Percentiles rank a stretch among this genome's conserved stretches.
phyloP scores from a whole-genome alignment of 2,888 invertebrate species.

The Amblyjoppa fuscipennis region DNA sequence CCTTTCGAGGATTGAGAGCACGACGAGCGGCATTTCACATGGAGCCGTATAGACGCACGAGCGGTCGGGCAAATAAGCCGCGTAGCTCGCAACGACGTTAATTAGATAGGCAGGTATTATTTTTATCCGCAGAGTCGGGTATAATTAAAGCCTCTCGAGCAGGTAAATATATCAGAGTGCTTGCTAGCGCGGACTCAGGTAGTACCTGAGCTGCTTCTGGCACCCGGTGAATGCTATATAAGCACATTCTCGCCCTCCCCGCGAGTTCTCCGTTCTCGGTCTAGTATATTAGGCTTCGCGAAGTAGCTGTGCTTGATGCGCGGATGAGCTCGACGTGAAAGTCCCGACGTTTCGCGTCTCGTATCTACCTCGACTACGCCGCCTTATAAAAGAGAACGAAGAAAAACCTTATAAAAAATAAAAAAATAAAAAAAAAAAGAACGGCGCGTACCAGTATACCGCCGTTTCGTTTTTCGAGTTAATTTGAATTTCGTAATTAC shows the following conservation, averaged over 20 bases:
- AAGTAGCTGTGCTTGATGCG: conserved; percentile 44
- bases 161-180: conserved; percentile 82
- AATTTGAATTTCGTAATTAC: conserved; percentile 85
- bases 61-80: conserved; percentile 60
- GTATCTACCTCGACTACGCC: conserved; percentile 50
- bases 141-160: conserved; percentile 85
- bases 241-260: conserved; percentile 53
- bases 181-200: conserved; percentile 69
- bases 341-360: conserved; percentile 48
- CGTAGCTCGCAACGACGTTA: conserved; percentile 69
- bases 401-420: conserved; percentile 78
- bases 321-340: conserved; percentile 52
- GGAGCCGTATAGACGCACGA: conserved; percentile 33
- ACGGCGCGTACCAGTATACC: conserved; percentile 72
- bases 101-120: conserved; percentile 73
- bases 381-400: conserved; percentile 67
- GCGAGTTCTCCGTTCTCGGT: conserved; percentile 45
- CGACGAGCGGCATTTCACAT: conserved; percentile 43
- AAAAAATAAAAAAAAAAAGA: conserved; percentile 42
- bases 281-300: conserved; percentile 55
- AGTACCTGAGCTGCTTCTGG: conserved; percentile 52
- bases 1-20: conserved; percentile 36
- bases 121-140: conserved; percentile 73
- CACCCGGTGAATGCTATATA: conserved; percentile 77
- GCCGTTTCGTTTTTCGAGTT: conserved; percentile 84